Evolutionary conservation across 2,888 invertebrate genomes (phyloP), one percentile per base, ranked within the genome.

Genomic region (Sympetrum striolatum): DNA sequence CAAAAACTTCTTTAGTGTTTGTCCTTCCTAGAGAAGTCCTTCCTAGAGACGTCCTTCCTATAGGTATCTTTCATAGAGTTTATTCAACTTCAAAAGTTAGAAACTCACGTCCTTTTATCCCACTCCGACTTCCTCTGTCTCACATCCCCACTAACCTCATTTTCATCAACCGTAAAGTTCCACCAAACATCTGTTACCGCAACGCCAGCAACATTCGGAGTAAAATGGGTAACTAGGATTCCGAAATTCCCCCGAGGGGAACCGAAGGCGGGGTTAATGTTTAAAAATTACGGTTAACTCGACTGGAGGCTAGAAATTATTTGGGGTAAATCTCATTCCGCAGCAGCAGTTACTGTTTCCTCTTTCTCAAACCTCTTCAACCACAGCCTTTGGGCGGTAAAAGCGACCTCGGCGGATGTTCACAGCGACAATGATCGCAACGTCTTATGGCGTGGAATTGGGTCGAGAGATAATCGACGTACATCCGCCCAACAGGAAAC

Each of bases 401-500:
- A 86, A 86, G 86, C 37, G 58, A 60, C 86, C 39, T 64, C 37
- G 15, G 25, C 73, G 37, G 3, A n/a, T 60, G 18, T 58, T 35
- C 86, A n/a, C 58, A 82, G 82, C 58, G 86, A 60, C 86, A 60
- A 64, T 37, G n/a, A 86, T 86, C 37, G 37, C 86, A 60, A 14
- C 60, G 86, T 58, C 35, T 58, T 25, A 35, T 18, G 58, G 37
- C 35, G 64, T 60, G 86, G 86, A 86, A 86, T 60, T 86, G 60
- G 86, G 86, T 86, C 86, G 86, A 60, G 73, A 86, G 58, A 60
- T 86, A 86, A 86, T 60, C 37, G 86, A 39, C 86, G 86, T 37
- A 31, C 73, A 73, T 73, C 31, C 25, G 37, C 86, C 86, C 39
- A 22, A 60, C 58, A 60, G 86, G 86, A 86, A 86, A 86, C 86